Evolutionary conservation across 2,888 invertebrate genomes (phyloP).

Genomic region (Orthosia incerta): DNA sequence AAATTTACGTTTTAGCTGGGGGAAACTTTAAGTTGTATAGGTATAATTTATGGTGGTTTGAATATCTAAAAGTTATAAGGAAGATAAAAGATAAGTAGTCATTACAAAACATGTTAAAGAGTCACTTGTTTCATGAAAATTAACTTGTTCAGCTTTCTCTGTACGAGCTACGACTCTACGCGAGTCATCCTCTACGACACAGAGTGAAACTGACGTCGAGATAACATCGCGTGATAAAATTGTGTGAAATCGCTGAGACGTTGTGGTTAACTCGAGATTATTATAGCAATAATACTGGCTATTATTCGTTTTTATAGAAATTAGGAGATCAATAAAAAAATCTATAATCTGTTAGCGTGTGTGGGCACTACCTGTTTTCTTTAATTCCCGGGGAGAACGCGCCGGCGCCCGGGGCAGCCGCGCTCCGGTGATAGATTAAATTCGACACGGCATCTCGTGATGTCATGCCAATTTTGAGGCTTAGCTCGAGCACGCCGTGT

Average conservation of each 20-base stretch:
- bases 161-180: neutral
- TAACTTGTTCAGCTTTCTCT: constrained; percentile 8
- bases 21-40: neutral
- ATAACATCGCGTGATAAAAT: constrained; percentile 68
- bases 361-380: constrained; percentile 87
- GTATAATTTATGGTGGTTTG: neutral
- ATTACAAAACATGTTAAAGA: neutral
- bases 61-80: neutral
- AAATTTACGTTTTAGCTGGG: constrained; percentile 12
- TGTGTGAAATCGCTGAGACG: constrained; percentile 71
- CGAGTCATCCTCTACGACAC: constrained; percentile 12
- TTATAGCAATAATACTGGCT: constrained; percentile 75
- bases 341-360: constrained; percentile 78
- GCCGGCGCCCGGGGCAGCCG: constrained; percentile 84
- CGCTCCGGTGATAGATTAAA: constrained; percentile 89
- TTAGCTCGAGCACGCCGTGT: constrained; percentile 77
- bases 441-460: constrained; percentile 90
- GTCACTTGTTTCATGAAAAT: constrained; percentile 9
- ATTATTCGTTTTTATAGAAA: constrained; percentile 77
- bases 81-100: neutral
- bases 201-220: constrained; percentile 43
- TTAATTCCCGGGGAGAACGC: constrained; percentile 75
- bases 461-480: constrained; percentile 89
- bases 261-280: constrained; percentile 74
- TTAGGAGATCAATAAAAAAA: constrained; percentile 74